Evolutionary conservation across 2,797 vertebrate genomes (phyloP).

Genomic region (Dipus sagitta): DNA sequence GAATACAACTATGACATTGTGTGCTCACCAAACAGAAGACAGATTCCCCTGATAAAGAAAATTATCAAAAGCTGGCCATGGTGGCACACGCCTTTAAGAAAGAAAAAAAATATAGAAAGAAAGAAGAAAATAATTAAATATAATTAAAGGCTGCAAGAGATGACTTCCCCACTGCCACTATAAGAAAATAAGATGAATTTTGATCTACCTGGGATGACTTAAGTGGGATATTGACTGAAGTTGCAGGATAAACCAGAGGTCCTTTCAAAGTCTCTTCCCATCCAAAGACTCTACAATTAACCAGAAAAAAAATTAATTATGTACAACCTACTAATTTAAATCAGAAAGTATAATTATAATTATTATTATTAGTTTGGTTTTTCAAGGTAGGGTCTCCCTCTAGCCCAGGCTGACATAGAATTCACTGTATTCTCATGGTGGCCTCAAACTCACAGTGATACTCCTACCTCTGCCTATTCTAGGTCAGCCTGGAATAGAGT

Average conservation of each 20-base stretch:
- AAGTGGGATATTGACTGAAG: constrained; percentile 75
- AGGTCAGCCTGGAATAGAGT: too few relatives aligned
- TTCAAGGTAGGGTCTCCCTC: too few relatives aligned
- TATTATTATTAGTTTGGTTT: too few relatives aligned
- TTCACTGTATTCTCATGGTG: too few relatives aligned
- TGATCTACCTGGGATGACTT: constrained; percentile 75
- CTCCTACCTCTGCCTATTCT: too few relatives aligned
- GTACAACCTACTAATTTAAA: constrained; percentile 51
- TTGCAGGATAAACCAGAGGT: constrained; percentile 67
- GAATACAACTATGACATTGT: constrained; percentile 23
- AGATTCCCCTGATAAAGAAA: constrained; percentile 53
- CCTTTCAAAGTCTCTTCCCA: constrained; percentile 75
- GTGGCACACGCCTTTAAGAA: too few relatives aligned
- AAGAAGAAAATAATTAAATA: background rate
- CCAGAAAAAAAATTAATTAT: constrained; percentile 65
- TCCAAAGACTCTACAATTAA: constrained; percentile 77
- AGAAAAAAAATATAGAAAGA: too few relatives aligned
- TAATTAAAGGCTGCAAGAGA: constrained; percentile 43
- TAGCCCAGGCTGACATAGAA: too few relatives aligned
- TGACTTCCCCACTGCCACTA: background rate
- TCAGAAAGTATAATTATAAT: constrained; percentile 13
- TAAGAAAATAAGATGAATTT: constrained; percentile 62
- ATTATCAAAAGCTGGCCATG: too few relatives aligned
- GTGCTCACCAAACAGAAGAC: constrained; percentile 30
- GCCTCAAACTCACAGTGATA: too few relatives aligned